phyloP scores from a whole-genome alignment of 1,140 invertebrate species.

The Sycophaga agraensis region DNA sequence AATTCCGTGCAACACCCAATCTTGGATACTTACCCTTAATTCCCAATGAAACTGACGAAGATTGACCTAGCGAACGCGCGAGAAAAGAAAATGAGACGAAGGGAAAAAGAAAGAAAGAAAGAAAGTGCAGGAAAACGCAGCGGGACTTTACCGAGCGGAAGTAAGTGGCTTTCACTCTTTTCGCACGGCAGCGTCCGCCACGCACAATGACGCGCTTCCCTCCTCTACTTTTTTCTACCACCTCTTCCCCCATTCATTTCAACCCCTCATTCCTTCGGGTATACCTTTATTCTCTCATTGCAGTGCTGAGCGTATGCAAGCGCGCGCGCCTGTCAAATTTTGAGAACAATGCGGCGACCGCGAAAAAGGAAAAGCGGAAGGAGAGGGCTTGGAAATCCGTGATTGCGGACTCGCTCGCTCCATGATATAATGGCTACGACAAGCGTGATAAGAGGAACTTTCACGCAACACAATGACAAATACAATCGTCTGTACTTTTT shows the following conservation, averaged over 20 bases:
- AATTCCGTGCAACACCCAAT: too few species aligned
- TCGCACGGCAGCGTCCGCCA: background rate
- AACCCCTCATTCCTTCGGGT: too few species aligned
- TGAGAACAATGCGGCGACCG: too few species aligned
- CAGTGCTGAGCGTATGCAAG: too few species aligned
- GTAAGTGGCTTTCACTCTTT: slow-evolving; percentile 3
- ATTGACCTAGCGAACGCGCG: too few species aligned
- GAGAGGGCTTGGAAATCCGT: background rate
- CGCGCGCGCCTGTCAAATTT: too few species aligned
- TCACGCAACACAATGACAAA: background rate
- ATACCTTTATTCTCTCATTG: background rate
- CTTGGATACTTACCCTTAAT: too few species aligned
- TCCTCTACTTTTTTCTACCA: too few species aligned
- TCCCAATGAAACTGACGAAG: too few species aligned
- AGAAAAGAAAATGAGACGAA: background rate
- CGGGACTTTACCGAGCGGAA: slow-evolving; percentile 15
- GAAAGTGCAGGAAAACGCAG: background rate
- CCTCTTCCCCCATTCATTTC: too few species aligned
- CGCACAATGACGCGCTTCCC: slow-evolving; percentile 1
- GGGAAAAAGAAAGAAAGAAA: background rate
- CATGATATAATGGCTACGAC: slow-evolving; percentile 4
- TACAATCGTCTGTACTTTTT: slow-evolving; percentile 10
- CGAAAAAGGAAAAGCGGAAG: too few species aligned
- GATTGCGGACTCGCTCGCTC: too few species aligned
- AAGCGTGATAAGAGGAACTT: background rate